Conservation (phyloP, 2,113 vertebrate genomes). For the Ctenomys sociabilis region DNA sequence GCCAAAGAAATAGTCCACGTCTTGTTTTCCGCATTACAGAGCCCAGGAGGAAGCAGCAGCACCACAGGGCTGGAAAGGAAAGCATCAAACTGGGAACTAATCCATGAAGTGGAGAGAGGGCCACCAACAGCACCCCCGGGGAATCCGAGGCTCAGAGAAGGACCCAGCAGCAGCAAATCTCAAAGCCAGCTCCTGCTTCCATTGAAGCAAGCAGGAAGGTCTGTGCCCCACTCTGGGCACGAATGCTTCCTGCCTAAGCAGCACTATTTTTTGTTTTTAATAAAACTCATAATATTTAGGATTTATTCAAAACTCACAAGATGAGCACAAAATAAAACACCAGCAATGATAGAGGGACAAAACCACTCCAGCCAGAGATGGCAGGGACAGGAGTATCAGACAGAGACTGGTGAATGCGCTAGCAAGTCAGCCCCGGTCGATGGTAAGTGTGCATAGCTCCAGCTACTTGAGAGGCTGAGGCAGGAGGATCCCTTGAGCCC, state of each 20-base stretch:
- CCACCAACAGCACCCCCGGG: not conserved
- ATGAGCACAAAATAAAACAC: not conserved
- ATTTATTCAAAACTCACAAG: not conserved
- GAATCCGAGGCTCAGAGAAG: not conserved
- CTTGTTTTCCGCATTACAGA: not conserved
- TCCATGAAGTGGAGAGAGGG: not conserved
- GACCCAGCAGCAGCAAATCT: not conserved
- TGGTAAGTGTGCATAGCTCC: not conserved
- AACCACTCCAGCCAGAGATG: not conserved
- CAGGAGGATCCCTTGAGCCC: not conserved
- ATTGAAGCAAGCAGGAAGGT: not conserved
- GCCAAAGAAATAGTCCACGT: not conserved
- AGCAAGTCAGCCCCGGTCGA: not conserved
- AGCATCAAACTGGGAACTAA: not conserved
- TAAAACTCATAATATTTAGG: not conserved
- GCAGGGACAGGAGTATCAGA: not conserved
- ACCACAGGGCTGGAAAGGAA: not conserved
- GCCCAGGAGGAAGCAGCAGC: not conserved
- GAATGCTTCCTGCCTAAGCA: not conserved
- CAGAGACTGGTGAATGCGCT: not conserved
- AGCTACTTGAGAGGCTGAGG: not conserved
- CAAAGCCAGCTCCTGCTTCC: not conserved
- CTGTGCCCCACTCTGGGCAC: not conserved
- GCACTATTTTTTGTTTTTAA: not conserved
- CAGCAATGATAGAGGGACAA: not conserved